Base-by-base conservation (phyloP, 2,888 invertebrate species). In the Cheilosia soror region DNA sequence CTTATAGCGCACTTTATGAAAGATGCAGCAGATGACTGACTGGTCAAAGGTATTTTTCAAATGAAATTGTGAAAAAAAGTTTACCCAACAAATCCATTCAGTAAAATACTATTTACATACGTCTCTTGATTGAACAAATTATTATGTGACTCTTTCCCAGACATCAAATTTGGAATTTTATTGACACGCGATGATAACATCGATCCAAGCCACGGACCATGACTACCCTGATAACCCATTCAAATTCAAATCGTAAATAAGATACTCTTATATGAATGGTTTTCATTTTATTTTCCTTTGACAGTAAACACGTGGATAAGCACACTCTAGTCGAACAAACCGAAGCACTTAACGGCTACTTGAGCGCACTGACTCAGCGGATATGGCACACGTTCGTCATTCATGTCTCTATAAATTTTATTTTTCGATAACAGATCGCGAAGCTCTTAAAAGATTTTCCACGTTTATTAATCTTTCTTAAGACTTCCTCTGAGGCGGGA, bases 171-270 rank as follows among this genome's bases (percentile, higher is more conserved):
- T 13, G 44, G 2, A 25, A 60, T 42, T 55, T 68, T 78, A 78
- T 78, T 83, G 83, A 83, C 83, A 78, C 78, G 62, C 78, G 62
- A 63, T 62, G 73, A 78, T 73, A 78, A 68, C 55, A 7, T 15
- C 57, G 55, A 83, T 72, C 51, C 25, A 2, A 33, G 63, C 68
- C 83, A 83, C 83, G 78, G 79, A 73, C 77, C 71, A 66, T 55
- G 40, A 66, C 65, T 33, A 20, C 57, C 63, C 15, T 47, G 20
- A 20, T 20, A n/a, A n/a, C n/a, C 13, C 53, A 72, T 72, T 72
- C 66, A 72, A 66, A 77, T 82, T 77, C 55, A 62, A 42, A 49
- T 66, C 40, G 44, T 68, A 47, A 71, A 57, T 47, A 47, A 71
- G 71, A 60, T 37, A 44, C 20, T 76, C 76, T 51, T 63, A 33